Percentiles rank a stretch among this genome's conserved stretches.
These are phyloP conservation scores for Rhopalosiphum padi DNA, from an alignment of 1,140 invertebrate genomes.

Conservation along the genomic window DNA sequence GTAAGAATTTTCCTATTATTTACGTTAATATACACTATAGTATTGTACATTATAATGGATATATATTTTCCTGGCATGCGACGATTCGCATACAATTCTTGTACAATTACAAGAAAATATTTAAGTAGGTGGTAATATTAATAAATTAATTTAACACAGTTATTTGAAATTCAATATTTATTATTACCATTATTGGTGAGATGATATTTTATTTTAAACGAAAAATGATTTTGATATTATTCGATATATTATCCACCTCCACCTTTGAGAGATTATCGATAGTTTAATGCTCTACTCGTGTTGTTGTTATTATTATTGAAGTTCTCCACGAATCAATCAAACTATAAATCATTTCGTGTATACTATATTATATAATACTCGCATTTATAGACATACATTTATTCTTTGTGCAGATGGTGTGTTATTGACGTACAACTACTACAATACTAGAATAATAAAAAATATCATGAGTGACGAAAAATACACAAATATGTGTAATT, in stretches of 20 bases:
- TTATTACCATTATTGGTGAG: background rate
- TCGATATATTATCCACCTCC: background rate
- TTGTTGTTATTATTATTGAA: background rate
- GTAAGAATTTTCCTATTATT: background rate
- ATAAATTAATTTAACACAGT: background rate
- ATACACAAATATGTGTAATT: background rate
- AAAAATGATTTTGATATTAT: background rate
- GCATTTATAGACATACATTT: background rate
- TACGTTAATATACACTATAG: background rate
- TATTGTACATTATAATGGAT: background rate
- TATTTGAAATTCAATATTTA: background rate
- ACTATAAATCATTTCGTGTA: background rate
- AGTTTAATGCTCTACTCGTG: background rate
- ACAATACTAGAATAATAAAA: background rate
- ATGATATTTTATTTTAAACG: background rate
- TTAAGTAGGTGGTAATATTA: background rate
- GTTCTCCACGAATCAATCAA: background rate
- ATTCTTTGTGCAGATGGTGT: background rate
- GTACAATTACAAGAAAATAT: background rate
- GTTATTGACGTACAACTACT: background rate
- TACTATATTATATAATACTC: background rate
- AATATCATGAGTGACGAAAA: background rate
- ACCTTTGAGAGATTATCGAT: fast-evolving
- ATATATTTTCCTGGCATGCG: background rate
- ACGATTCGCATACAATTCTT: no score